A percentile compares a stretch with the other conserved stretches of the same genome.
These are phyloP conservation scores for Eupsilia transversa DNA, from an alignment of 2,888 invertebrate genomes.

Conservation along the genomic window DNA sequence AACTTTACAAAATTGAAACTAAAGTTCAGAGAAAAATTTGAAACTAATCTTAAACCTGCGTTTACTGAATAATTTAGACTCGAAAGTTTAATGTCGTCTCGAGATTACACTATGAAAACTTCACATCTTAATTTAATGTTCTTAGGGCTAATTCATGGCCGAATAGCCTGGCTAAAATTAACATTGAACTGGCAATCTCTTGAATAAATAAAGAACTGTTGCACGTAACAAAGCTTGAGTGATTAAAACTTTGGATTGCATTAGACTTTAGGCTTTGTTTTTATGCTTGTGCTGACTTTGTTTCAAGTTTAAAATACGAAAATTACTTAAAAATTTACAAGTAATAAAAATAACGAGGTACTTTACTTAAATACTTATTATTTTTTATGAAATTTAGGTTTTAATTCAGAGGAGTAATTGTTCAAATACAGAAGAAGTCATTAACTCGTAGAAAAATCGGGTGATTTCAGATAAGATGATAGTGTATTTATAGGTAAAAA, in stretches of 20 bases:
- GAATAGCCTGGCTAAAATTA: conserved; percentile 8
- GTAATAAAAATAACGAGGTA: neutral
- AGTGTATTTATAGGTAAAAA: neutral
- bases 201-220: conserved; percentile 26
- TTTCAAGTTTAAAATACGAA: neutral
- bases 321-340: neutral
- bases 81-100: conserved; percentile 32
- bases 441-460: neutral
- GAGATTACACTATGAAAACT: conserved; percentile 48
- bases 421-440: neutral
- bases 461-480: too few relatives aligned
- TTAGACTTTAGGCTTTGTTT: neutral
- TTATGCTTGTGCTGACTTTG: neutral
- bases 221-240: conserved; percentile 16
- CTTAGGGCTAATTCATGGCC: conserved; percentile 22
- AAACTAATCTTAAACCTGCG: conserved; percentile 40
- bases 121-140: conserved; percentile 41
- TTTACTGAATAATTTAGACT: conserved; percentile 28
- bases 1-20: conserved; percentile 8
- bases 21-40: conserved; percentile 35
- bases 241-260: conserved; percentile 30
- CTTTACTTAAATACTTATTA: neutral
- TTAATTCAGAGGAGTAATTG: neutral
- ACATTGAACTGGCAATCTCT: conserved; percentile 1
- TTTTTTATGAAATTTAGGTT: neutral